Percentiles rank a stretch among this genome's conserved stretches.
Conservation (phyloP, 2,113 vertebrate genomes). For the Halcyon senegalensis region DNA sequence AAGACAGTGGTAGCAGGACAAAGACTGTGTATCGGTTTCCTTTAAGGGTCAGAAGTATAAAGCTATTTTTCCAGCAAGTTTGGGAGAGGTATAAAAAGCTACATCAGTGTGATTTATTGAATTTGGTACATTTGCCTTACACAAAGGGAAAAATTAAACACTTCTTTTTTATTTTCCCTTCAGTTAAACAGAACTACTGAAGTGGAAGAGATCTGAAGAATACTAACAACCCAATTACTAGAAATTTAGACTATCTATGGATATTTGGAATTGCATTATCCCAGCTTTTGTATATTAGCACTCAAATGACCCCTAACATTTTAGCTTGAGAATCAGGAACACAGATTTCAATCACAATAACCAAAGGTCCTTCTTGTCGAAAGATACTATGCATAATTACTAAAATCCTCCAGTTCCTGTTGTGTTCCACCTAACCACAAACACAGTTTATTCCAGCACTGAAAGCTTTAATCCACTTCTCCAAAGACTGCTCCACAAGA, state of each 20-base stretch:
- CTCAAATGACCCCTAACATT: background rate
- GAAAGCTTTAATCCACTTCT: background rate
- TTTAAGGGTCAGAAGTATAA: background rate
- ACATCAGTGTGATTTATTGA: background rate
- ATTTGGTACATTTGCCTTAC: background rate
- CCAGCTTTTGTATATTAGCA: background rate
- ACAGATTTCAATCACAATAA: background rate
- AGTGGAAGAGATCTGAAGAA: background rate
- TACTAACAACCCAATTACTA: background rate
- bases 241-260: background rate
- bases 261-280: background rate
- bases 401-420: background rate
- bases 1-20: background rate
- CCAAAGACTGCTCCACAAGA: background rate
- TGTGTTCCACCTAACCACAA: background rate
- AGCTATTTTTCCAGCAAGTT: background rate
- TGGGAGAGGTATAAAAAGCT: background rate
- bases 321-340: background rate
- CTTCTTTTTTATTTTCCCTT: background rate
- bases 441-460: background rate
- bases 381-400: background rate
- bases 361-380: background rate
- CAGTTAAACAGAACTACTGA: background rate
- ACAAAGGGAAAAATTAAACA: background rate
- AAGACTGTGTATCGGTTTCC: background rate